Evolutionary conservation across 2,888 invertebrate genomes (phyloP).

Genomic region (Ennomos quercinarius): DNA sequence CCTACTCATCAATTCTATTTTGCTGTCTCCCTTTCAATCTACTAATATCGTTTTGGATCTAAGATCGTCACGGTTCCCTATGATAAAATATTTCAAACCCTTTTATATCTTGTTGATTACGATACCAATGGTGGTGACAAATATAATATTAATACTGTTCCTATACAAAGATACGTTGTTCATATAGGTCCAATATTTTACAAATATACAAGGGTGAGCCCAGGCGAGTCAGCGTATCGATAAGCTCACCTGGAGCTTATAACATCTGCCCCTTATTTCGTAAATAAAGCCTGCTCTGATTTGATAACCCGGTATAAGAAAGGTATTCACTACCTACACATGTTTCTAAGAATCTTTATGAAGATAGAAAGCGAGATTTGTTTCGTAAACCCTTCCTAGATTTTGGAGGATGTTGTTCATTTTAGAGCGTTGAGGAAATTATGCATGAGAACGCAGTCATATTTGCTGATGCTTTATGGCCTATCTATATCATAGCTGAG

Average conservation of each 20-base stretch:
- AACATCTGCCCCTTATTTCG: slow-evolving; percentile 40
- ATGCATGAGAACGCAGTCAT: too few species aligned
- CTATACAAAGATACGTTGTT: slow-evolving; percentile 22
- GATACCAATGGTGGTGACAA: slow-evolving; percentile 3
- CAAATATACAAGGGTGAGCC: slow-evolving; percentile 19
- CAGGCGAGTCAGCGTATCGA: slow-evolving; percentile 23
- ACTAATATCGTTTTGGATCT: too few species aligned
- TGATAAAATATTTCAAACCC: too few species aligned
- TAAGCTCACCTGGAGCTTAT: slow-evolving; percentile 39
- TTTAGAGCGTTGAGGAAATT: slow-evolving; percentile 1
- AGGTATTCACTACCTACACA: slow-evolving; percentile 20
- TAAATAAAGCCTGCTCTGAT: slow-evolving; percentile 37
- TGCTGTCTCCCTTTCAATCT: too few species aligned
- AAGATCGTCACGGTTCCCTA: too few species aligned
- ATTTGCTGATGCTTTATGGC: too few species aligned
- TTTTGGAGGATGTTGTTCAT: slow-evolving; percentile 9
- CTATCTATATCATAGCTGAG: too few species aligned
- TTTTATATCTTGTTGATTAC: slow-evolving; percentile 1
- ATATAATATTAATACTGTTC: not conserved
- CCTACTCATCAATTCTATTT: too few species aligned
- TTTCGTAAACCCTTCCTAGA: slow-evolving; percentile 19
- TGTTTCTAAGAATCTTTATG: slow-evolving; percentile 24
- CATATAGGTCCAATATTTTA: slow-evolving; percentile 24
- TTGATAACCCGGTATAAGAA: slow-evolving; percentile 34
- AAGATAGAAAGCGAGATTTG: slow-evolving; percentile 24